Conservation (phyloP, 30 jellyfish, hydroid and myxozoan species). For the Aurelia sp. region DNA sequence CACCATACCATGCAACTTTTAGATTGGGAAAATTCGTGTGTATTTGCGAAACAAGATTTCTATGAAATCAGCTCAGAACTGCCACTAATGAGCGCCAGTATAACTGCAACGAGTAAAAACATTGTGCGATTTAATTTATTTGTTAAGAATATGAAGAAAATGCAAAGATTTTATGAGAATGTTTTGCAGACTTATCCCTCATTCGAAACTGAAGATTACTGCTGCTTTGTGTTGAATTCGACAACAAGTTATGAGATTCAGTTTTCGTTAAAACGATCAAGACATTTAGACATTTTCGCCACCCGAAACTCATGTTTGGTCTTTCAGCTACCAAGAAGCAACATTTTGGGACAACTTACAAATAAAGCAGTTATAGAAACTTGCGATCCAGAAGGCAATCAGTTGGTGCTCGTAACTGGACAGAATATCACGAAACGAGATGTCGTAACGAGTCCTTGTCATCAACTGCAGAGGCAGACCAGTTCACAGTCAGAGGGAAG, state of each 20-base stretch:
- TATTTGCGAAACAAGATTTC: slow-evolving; percentile 73
- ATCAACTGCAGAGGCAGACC: not conserved
- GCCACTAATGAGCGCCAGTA: slow-evolving; percentile 51
- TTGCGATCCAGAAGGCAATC: slow-evolving; percentile 76
- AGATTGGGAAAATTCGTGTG: slow-evolving; percentile 73
- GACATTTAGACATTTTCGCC: slow-evolving; percentile 54
- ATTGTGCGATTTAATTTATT: slow-evolving; percentile 43
- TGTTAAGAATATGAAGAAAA: slow-evolving; percentile 32
- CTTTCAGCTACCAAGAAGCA: slow-evolving; percentile 38
- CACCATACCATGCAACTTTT: slow-evolving; percentile 71
- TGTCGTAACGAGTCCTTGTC: slow-evolving; percentile 13
- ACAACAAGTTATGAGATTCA: slow-evolving; percentile 28
- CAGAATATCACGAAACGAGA: slow-evolving; percentile 14
- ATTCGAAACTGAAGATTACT: slow-evolving; percentile 54
- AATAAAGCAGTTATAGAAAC: slow-evolving; percentile 47
- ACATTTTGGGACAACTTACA: slow-evolving; percentile 24
- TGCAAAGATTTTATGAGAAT: slow-evolving; percentile 64
- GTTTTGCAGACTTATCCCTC: slow-evolving; percentile 44
- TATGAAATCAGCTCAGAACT: slow-evolving; percentile 54
- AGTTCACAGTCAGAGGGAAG: slow-evolving; percentile 31
- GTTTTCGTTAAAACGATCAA: slow-evolving; percentile 57
- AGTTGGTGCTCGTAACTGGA: slow-evolving; percentile 40
- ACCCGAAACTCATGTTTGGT: slow-evolving; percentile 41
- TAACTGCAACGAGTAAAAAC: slow-evolving; percentile 3
- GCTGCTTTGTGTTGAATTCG: slow-evolving; percentile 60